Evolutionary conservation across 2,113 vertebrate species (phyloP).

Genomic region (Cynoglossus semilaevis): DNA sequence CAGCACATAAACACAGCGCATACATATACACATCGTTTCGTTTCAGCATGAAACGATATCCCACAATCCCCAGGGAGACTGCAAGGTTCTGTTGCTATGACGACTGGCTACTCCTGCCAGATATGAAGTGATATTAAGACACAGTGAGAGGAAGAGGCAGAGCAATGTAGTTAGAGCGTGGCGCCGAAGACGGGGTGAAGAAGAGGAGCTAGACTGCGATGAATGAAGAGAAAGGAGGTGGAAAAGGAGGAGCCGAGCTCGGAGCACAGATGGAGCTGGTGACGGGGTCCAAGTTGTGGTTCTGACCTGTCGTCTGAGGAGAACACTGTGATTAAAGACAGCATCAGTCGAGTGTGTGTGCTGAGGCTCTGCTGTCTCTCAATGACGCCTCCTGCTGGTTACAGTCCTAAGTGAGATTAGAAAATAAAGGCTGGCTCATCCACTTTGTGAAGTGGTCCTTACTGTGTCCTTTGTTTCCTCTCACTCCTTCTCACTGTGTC

Average conservation of each 20-base stretch:
- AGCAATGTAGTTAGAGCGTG: slow-evolving; percentile 37
- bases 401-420: slow-evolving; percentile 2
- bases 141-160: slow-evolving; percentile 64
- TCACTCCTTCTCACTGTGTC: not conserved
- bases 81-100: slow-evolving; percentile 81
- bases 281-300: not conserved
- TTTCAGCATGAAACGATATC: slow-evolving; percentile 75
- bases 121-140: slow-evolving; percentile 73
- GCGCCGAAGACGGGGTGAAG: slow-evolving; percentile 5
- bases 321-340: slow-evolving; percentile 21
- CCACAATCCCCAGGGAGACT: slow-evolving; percentile 78
- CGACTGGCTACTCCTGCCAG: slow-evolving; percentile 79
- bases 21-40: slow-evolving; percentile 52
- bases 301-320: slow-evolving; percentile 17
- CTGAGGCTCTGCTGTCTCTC: slow-evolving; percentile 14
- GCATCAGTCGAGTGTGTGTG: slow-evolving; percentile 30
- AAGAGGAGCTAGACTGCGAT: slow-evolving; percentile 24
- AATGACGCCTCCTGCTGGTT: slow-evolving; percentile 57
- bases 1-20: slow-evolving; percentile 2
- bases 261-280: not conserved
- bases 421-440: slow-evolving; percentile 23
- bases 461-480: not conserved
- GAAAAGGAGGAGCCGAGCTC: not conserved
- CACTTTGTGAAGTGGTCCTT: not conserved
- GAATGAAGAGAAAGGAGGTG: slow-evolving; percentile 20